These are phyloP conservation scores for Drosophila recens DNA, from an alignment of 2,888 invertebrate species.

Conservation along the genomic window DNA sequence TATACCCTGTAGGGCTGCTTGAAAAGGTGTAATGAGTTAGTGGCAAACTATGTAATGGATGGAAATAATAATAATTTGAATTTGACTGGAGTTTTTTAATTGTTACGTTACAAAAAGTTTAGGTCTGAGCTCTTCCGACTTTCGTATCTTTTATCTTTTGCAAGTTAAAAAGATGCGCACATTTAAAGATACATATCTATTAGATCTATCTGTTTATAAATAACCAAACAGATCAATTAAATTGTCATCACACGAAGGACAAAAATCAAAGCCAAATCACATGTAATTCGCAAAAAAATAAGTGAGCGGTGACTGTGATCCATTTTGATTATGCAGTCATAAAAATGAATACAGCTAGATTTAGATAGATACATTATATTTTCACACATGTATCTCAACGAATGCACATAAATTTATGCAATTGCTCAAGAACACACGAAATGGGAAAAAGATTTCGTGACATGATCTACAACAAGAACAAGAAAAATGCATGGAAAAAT, in stretches of 20 bases:
- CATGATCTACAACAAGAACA: constrained; percentile 58
- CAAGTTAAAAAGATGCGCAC: constrained; percentile 22
- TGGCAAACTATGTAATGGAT: neutral
- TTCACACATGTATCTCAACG: constrained; percentile 6
- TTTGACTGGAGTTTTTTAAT: too few relatives aligned
- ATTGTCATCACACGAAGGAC: constrained; percentile 41
- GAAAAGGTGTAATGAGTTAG: neutral
- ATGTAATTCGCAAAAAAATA: constrained; percentile 40
- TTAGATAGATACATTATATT: constrained; percentile 11
- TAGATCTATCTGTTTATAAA: neutral
- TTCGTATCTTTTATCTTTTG: neutral
- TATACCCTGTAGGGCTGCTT: neutral
- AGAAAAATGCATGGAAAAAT: constrained; percentile 28
- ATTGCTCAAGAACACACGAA: constrained; percentile 56
- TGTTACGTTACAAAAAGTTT: neutral
- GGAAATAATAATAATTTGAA: too few relatives aligned
- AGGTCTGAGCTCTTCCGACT: neutral
- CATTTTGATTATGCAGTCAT: constrained; percentile 42
- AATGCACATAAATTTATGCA: constrained; percentile 22
- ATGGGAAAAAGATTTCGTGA: constrained; percentile 70
- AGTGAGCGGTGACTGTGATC: constrained; percentile 52
- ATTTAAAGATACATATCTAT: neutral
- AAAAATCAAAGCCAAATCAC: constrained; percentile 41
- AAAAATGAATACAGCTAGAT: constrained; percentile 15
- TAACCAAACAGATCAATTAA: constrained; percentile 40